A percentile compares a stretch with the other conserved stretches of the same genome.
Evolutionary conservation across 2,113 vertebrate species (phyloP).

Genomic region (Ophiodon elongatus): DNA sequence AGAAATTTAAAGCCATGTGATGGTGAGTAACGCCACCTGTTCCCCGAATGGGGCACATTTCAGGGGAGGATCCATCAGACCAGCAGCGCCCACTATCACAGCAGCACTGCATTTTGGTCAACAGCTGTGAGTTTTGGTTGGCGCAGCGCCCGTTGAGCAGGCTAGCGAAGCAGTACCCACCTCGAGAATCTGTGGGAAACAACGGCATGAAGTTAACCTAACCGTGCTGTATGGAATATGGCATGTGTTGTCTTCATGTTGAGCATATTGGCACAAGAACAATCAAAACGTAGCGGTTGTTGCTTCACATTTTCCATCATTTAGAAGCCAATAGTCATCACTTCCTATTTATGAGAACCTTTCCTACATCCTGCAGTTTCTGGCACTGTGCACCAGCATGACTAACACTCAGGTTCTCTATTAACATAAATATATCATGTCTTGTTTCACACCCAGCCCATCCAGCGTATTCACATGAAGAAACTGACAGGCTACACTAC

Average conservation of each 20-base stretch:
- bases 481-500: slow-evolving; percentile 31
- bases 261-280: slow-evolving; percentile 43
- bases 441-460: slow-evolving; percentile 55
- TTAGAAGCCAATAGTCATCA: slow-evolving; percentile 54
- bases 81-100: slow-evolving; percentile 94
- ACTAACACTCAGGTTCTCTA: slow-evolving; percentile 53
- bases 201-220: slow-evolving; percentile 36
- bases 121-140: slow-evolving; percentile 89
- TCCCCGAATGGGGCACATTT: slow-evolving; percentile 94
- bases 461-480: slow-evolving; percentile 34
- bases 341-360: slow-evolving; percentile 61
- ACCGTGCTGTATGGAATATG: slow-evolving; percentile 11
- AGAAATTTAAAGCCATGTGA: not conserved
- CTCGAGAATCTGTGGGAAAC: slow-evolving; percentile 89
- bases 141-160: slow-evolving; percentile 91
- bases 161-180: slow-evolving; percentile 91
- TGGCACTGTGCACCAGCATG: slow-evolving; percentile 61
- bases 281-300: slow-evolving; percentile 32
- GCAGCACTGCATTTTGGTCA: slow-evolving; percentile 94
- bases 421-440: slow-evolving; percentile 68
- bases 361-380: slow-evolving; percentile 64
- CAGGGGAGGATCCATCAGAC: slow-evolving; percentile 87
- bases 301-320: slow-evolving; percentile 62
- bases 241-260: slow-evolving; percentile 39
- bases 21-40: slow-evolving; percentile 84